Conservation (phyloP, 2,113 vertebrate genomes). For the Canis aureus region DNA sequence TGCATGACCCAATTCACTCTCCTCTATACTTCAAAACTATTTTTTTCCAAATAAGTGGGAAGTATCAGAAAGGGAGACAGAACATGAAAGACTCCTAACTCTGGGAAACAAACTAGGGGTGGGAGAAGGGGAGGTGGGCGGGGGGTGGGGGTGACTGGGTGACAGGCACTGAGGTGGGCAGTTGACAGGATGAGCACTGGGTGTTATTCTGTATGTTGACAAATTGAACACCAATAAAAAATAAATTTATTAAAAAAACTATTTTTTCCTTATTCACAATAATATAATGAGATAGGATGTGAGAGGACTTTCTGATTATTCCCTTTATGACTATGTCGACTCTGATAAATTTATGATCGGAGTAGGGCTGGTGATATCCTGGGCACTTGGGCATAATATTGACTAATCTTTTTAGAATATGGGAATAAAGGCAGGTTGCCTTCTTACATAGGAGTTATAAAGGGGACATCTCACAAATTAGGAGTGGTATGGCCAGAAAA, state of each 20-base stretch:
- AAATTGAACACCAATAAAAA: too few species aligned
- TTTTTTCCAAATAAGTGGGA: background rate
- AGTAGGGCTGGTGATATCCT: background rate
- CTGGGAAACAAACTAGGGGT: too few species aligned
- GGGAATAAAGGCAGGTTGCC: background rate
- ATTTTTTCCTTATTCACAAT: conserved; percentile 56
- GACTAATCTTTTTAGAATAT: conserved; percentile 43
- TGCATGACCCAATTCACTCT: conserved; percentile 56
- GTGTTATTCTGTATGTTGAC: too few species aligned
- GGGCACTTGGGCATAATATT: background rate
- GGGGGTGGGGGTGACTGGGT: too few species aligned
- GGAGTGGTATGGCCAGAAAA: conserved; percentile 5
- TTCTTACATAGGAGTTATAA: conserved; percentile 18
- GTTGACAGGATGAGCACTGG: too few species aligned
- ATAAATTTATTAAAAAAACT: too few species aligned
- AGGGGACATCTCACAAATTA: conserved; percentile 46
- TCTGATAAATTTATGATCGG: conserved; percentile 29
- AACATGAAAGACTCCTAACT: too few species aligned
- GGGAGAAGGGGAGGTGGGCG: too few species aligned
- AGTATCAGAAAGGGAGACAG: too few species aligned
- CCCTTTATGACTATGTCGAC: conserved; percentile 40
- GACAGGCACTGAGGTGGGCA: too few species aligned
- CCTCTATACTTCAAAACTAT: conserved; percentile 51
- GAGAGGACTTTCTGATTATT: conserved; percentile 48
- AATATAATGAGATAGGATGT: conserved; percentile 39